A percentile compares a stretch with the other conserved stretches of the same genome.
Evolutionary conservation across 2,113 vertebrate genomes (phyloP).

Genomic region (Myocastor coypus): DNA sequence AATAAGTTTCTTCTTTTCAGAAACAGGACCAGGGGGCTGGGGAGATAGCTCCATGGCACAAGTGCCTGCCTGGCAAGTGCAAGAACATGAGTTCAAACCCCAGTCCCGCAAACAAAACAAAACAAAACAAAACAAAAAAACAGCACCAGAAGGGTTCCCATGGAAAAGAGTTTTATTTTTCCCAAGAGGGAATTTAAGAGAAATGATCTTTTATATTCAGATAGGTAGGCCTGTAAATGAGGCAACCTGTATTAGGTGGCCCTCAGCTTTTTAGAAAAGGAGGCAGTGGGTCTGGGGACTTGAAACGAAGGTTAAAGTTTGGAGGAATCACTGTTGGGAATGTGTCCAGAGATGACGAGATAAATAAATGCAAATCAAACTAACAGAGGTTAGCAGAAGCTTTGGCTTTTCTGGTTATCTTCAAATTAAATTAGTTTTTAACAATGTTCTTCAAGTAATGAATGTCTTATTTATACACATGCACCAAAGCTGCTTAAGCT

Average conservation of each 20-base stretch:
- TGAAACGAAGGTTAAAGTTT: slow-evolving; percentile 42
- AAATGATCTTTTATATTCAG: not conserved
- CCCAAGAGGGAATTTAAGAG: not conserved
- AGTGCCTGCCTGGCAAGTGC: too few relatives aligned
- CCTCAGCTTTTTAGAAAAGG: not conserved
- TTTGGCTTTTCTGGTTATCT: slow-evolving; percentile 35
- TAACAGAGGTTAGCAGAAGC: slow-evolving; percentile 17
- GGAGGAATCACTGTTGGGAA: not conserved
- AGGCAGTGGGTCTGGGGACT: not conserved
- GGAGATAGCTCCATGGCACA: too few relatives aligned
- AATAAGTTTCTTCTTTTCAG: not conserved
- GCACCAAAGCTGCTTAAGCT: not conserved
- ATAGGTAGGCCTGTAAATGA: not conserved
- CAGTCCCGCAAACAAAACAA: too few relatives aligned
- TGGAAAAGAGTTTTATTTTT: slow-evolving; percentile 17
- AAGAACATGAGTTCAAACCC: too few relatives aligned
- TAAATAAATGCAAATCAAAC: slow-evolving; percentile 10
- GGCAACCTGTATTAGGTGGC: not conserved
- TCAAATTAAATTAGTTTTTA: slow-evolving; percentile 39
- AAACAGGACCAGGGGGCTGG: too few relatives aligned
- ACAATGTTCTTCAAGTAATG: not conserved
- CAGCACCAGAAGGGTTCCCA: not conserved
- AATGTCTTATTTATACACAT: not conserved
- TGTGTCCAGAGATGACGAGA: not conserved
- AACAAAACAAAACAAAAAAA: too few relatives aligned